Evolutionary conservation across 2,113 vertebrate species (phyloP), one percentile per base, ranked within the genome.

Genomic region (Jacana jacana): DNA sequence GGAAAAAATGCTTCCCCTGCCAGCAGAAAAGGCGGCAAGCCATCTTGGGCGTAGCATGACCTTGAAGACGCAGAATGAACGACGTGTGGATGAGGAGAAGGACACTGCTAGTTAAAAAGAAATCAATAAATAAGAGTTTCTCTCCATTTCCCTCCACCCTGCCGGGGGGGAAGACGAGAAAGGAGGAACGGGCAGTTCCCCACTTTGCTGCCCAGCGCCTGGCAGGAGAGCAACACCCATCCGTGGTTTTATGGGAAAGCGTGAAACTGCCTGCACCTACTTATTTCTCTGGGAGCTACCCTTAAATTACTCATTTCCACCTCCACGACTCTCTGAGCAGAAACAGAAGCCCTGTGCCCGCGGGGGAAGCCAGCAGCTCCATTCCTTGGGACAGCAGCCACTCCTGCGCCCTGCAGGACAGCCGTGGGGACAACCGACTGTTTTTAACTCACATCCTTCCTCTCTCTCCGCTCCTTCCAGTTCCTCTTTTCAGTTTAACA

Each of bases 391-490:
- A 54, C 48, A 78, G 42, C 46, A 80, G 5, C n/a, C 52, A 44
- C 23, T 86, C 39, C 63, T 37, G 57, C 18, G 55, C 77, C 55
- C 80, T 76, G 31, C 33, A 54, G 28, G 22, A 7, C 7, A 8
- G 72, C 80, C 66, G 81, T 12, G 4, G 54, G 42, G 73, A 83
- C 83, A 92, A 94, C 63, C 1, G 65, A 65, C 77, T 87, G 91
- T 65, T 93, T 86, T 54, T 69, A 94, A 92, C 82, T 57, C 73
- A 89, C 8, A 95, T 96, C 93, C 95, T 96, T 96, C 96, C 92
- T 82, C 88, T 92, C 83, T 85, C 76, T 8, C 27, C 65, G 49
- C 70, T 72, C 22, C 49, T 63, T 72, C 83, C 83, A 84, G 65
- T 96, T 97, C 96, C 95, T 96, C 86, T 95, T 96, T 95, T 84